These are phyloP conservation scores for Probaryconus sp. DNA, from an alignment of 1,140 invertebrate species.

Conservation along the genomic window DNA sequence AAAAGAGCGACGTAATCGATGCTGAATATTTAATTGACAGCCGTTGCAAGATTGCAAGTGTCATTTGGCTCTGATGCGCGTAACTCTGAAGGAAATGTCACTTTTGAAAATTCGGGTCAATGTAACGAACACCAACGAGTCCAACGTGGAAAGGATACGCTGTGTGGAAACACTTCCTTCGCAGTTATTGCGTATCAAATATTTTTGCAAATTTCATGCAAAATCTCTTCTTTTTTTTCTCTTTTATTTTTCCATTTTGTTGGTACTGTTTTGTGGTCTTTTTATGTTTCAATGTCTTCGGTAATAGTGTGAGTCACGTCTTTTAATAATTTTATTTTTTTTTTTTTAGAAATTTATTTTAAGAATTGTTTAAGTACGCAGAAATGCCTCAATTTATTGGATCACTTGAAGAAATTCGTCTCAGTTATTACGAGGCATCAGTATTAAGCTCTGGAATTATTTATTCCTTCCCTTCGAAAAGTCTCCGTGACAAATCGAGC, in stretches of 20 bases:
- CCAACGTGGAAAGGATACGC: conserved; percentile 39
- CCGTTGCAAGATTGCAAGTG: conserved; percentile 33
- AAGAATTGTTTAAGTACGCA: too few species aligned
- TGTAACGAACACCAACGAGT: conserved; percentile 50
- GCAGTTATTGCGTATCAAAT: not conserved
- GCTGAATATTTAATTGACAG: conserved; percentile 51
- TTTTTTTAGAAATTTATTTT: too few species aligned
- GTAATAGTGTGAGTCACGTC: too few species aligned
- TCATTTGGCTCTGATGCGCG: conserved; percentile 24
- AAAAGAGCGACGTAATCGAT: conserved; percentile 49
- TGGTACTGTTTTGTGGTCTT: too few species aligned
- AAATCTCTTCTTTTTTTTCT: too few species aligned
- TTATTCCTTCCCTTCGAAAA: conserved; percentile 46
- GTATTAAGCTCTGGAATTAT: conserved; percentile 64
- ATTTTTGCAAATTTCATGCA: too few species aligned
- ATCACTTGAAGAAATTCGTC: conserved; percentile 53
- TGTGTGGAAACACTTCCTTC: conserved; percentile 52
- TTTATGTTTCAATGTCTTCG: too few species aligned
- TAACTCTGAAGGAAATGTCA: conserved; percentile 41
- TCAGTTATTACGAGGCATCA: conserved; percentile 64
- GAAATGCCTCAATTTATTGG: conserved; percentile 37
- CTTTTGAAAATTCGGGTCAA: conserved; percentile 56
- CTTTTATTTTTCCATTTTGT: too few species aligned
- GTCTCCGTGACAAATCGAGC: conserved; percentile 68
- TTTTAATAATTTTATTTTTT: too few species aligned